Conservation (phyloP, 2,797 vertebrate genomes). For the Oreochromis mossambicus region DNA sequence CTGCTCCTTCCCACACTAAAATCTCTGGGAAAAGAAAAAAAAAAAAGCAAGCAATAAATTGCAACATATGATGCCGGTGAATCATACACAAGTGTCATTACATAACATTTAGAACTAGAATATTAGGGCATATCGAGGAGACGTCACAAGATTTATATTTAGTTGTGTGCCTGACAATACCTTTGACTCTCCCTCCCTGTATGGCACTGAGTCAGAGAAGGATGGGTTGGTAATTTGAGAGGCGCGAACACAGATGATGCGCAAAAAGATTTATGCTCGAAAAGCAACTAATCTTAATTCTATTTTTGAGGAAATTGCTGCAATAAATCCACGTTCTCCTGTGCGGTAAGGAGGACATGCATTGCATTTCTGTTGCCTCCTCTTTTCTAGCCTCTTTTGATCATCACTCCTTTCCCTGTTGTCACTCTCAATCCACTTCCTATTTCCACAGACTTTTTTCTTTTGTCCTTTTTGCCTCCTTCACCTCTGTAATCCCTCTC, state of each 20-base stretch:
- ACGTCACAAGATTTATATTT: constrained; percentile 62
- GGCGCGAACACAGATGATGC: constrained; percentile 30
- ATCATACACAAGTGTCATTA: constrained; percentile 46
- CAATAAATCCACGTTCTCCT: neutral
- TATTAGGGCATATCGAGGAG: constrained; percentile 41
- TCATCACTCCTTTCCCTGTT: constrained; percentile 26
- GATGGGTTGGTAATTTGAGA: constrained; percentile 24
- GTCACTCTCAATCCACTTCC: constrained; percentile 50
- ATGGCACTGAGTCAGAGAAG: constrained; percentile 44
- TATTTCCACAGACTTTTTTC: constrained; percentile 29
- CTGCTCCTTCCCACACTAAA: constrained; percentile 39
- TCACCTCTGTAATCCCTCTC: constrained; percentile 51
- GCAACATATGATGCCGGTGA: constrained; percentile 24
- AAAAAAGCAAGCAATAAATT: constrained; percentile 14
- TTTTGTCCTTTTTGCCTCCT: constrained; percentile 30
- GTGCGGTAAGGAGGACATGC: neutral
- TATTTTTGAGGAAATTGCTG: neutral
- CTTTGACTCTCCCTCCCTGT: constrained; percentile 37
- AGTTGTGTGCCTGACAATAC: constrained; percentile 44
- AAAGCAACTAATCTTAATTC: constrained; percentile 2
- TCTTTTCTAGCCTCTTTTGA: constrained; percentile 33
- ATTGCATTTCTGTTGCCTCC: neutral
- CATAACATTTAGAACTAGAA: constrained; percentile 43
- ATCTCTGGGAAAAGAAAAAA: neutral
- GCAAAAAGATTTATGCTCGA: constrained; percentile 1